Evolutionary conservation across 2,113 vertebrate species (phyloP).

Genomic region (Pontoporia blainvillei): DNA sequence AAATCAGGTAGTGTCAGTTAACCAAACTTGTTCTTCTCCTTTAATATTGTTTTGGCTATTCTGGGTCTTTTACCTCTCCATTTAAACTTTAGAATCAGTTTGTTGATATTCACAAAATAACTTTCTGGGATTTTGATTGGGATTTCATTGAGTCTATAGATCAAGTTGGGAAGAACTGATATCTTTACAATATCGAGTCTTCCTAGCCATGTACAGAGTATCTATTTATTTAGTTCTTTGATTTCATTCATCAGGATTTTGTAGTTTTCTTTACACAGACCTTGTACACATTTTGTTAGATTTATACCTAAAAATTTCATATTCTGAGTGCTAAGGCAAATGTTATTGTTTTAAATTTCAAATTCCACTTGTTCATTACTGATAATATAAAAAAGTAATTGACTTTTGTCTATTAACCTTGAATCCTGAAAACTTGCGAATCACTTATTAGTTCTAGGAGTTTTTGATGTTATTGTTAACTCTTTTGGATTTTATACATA

Average conservation of each 20-base stretch:
- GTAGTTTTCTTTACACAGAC: not conserved
- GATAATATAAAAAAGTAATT: not conserved
- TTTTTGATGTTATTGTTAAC: not conserved
- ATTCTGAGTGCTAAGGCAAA: not conserved
- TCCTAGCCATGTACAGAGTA: not conserved
- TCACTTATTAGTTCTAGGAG: not conserved
- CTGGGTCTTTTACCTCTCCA: not conserved
- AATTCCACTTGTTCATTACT: not conserved
- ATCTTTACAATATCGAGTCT: no score
- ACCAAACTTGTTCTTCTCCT: not conserved
- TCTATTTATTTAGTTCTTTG: not conserved
- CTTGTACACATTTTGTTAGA: not conserved
- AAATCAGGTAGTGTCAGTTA: not conserved
- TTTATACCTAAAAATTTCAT: not conserved
- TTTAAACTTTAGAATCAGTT: not conserved
- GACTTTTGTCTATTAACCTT: not conserved
- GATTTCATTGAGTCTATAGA: not conserved
- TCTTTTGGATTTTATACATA: not conserved
- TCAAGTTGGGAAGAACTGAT: not conserved
- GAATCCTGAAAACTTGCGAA: not conserved
- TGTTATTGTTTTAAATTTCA: not conserved
- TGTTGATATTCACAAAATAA: not conserved
- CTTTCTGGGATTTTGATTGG: not conserved
- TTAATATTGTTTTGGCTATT: not conserved
- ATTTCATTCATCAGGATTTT: not conserved